Evolutionary conservation across 2,797 vertebrate genomes (phyloP), one percentile per base, ranked within the genome.

Genomic region (Menidia menidia): DNA sequence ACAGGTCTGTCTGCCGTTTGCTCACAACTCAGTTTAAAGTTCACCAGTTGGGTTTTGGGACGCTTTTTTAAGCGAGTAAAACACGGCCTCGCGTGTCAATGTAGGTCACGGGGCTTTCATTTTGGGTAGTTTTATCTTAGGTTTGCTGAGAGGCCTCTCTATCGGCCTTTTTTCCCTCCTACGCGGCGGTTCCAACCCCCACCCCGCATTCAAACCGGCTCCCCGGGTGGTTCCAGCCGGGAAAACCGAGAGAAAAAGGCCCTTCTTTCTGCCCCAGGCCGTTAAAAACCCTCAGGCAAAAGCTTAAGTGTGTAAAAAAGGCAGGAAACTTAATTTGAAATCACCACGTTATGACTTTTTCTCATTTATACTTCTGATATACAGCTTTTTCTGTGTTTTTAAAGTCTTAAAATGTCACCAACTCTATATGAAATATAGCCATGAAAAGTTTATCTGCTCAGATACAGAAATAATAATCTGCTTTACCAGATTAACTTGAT

Each of bases 1-100:
- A 78, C 84, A 87, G 87, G 85, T 90, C 54, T 9, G 88, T 85
- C 64, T 52, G 16, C 18, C 25, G 25, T 61, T 35, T 3, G 57
- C 65, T 18, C 9, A 14, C 25, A 60, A 65, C 9, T 31, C 10
- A 1, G 0, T 13, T 62, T 15, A 54, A 55, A 45, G 4, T 54
- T 52, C 1, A 39, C 1, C 2, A 0, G 1, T 1, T 11, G 0
- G 0, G n/a, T 10, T 15, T 25, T 1, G 25, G 25, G 0, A 5
- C 1, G 2, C 0, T 25, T 54, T 19, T 25, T 6, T 18, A 12
- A 25, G 12, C 0, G 1, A 12, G 4, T 3, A 19, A 54, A 8
- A 4, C 19, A 4, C 1, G 9, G 47, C 33, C 15, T 43, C 3
- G 16, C 8, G 7, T 39, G 2, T 39, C 35, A 39, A 4, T 25